These are phyloP conservation scores for Metopolophium dirhodum DNA, from an alignment of 1,140 invertebrate species.

Conservation along the genomic window DNA sequence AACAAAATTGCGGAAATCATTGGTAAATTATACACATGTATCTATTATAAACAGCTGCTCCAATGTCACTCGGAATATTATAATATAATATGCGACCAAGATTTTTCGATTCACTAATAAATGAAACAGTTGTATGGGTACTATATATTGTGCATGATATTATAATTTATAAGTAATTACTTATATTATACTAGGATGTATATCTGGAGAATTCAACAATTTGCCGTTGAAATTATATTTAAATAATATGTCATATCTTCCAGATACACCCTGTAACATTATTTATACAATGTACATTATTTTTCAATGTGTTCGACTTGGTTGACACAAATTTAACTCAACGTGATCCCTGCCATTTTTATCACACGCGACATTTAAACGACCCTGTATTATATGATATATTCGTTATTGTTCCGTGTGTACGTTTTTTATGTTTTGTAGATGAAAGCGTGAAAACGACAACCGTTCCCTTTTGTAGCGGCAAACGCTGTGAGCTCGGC, in stretches of 20 bases:
- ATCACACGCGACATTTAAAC: background rate
- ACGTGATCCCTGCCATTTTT: background rate
- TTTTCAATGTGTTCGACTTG: background rate
- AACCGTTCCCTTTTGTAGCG: slow-evolving; percentile 64
- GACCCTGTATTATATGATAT: background rate
- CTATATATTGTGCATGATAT: background rate
- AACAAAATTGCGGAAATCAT: background rate
- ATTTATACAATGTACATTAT: background rate
- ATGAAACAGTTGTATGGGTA: background rate
- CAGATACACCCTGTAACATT: background rate
- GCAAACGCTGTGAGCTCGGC: slow-evolving; percentile 74
- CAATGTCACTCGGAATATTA: background rate
- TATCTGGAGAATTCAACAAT: background rate
- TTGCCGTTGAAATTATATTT: background rate
- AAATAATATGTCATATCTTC: background rate
- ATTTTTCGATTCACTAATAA: background rate
- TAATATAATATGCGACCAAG: background rate
- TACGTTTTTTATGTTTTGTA: background rate
- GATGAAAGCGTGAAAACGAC: background rate
- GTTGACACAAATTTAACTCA: background rate
- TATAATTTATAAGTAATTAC: background rate
- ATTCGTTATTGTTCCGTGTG: background rate
- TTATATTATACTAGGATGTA: background rate
- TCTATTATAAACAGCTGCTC: background rate
- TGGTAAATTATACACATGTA: background rate